Evolutionary conservation across 1,140 invertebrate species (phyloP), one percentile per base, ranked within the genome.

Genomic region (Trichonephila inaurata): DNA sequence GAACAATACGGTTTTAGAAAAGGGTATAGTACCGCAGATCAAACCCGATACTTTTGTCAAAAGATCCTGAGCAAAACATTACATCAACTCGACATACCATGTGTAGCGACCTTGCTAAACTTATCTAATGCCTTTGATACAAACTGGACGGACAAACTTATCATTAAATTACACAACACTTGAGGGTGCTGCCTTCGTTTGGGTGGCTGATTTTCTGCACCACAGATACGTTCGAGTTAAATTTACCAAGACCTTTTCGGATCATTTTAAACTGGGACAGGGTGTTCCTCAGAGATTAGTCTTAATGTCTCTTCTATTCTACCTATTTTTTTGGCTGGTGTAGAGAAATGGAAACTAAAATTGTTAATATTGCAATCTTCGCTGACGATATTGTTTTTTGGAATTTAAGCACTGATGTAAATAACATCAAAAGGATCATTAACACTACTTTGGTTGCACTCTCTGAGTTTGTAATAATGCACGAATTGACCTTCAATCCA

Each of bases 321-420:
- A 61, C 66, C 62, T 24, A 24, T 88, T 7, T 88, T 66, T 88
- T 44, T 88, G 86, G 62, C n/a, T 4, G 62, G 62, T 18, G 28
- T 44, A n/a, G 86, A 88, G 24, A 88, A 88, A 88, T 44, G 16
- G 62, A 88, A 66, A 88, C 40, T 61, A 64, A 69, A 58, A 69
- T 28, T 66, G 86, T 69, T 69, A 24, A 66, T 40, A 69, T 44
- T 66, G 0, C 62, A 88, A 88, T 88, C 60, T 69, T 88, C 1
- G n/a, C 62, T 88, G 58, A 88, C 40, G 86, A 88, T 60, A 88
- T 88, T 69, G 86, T 66, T 60, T 33, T 88, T 44, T 88, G 86
- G 62, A 69, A 21, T 33, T 69, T 4, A 88, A 33, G 62, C 61
- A 66, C 62, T 2, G 51, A 64, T 88, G 86, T 69, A 61, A 88